A percentile compares a stretch with the other conserved stretches of the same genome.
Evolutionary conservation across 2,888 invertebrate genomes (phyloP).

Genomic region (Pammene fasciana): DNA sequence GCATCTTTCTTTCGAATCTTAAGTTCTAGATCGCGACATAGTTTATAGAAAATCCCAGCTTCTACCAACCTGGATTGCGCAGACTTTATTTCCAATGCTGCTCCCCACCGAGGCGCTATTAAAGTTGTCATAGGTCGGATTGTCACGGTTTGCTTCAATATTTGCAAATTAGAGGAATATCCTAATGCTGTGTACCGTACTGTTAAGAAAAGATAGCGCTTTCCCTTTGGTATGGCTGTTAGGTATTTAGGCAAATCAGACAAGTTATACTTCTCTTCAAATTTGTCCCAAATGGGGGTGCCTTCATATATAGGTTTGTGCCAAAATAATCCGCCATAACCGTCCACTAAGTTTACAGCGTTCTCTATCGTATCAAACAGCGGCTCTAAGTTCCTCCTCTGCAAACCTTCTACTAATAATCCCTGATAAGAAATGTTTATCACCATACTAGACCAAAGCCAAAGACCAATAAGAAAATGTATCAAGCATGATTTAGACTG

Average conservation of each 20-base stretch:
- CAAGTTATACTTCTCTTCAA: constrained; percentile 33
- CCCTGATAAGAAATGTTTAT: constrained; percentile 66
- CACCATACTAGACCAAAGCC: constrained; percentile 68
- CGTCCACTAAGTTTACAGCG: constrained; percentile 54
- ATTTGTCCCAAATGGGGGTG: constrained; percentile 51
- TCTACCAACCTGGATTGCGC: constrained; percentile 52
- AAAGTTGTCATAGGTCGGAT: constrained; percentile 50
- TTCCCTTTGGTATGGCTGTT: constrained; percentile 52
- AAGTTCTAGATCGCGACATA: constrained; percentile 42
- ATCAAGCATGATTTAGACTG: constrained; percentile 53
- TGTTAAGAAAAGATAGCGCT: constrained; percentile 54
- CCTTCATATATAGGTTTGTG: constrained; percentile 52
- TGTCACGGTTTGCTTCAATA: constrained; percentile 52
- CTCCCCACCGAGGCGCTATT: constrained; percentile 67
- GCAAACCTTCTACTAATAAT: constrained; percentile 58
- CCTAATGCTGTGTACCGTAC: constrained; percentile 48
- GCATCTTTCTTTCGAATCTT: constrained; percentile 15
- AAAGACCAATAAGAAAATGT: constrained; percentile 58
- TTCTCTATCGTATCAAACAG: constrained; percentile 53
- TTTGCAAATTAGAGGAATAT: constrained; percentile 50
- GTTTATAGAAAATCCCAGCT: constrained; percentile 53
- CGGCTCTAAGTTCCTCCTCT: constrained; percentile 55
- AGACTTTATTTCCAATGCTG: constrained; percentile 49
- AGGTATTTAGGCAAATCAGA: constrained; percentile 47
- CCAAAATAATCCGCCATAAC: constrained; percentile 54